Evolutionary conservation across 2,888 invertebrate genomes (phyloP).

Genomic region (Melanargia galathea): DNA sequence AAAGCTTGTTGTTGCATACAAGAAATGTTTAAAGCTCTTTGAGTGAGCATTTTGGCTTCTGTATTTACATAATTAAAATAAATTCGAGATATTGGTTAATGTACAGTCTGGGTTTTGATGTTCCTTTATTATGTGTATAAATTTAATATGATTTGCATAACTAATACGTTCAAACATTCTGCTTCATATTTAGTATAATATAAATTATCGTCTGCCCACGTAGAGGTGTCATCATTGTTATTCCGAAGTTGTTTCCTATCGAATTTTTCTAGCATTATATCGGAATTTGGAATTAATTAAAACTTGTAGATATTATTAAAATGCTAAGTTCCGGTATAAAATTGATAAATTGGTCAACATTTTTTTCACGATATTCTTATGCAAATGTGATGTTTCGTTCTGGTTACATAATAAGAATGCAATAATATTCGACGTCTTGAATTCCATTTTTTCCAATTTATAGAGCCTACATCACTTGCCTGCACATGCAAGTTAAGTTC

Average conservation of each 20-base stretch:
- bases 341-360: conserved; percentile 25
- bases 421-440: background rate
- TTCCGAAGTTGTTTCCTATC: conserved; percentile 36
- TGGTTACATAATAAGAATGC: conserved; percentile 15
- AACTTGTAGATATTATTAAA: conserved; percentile 26
- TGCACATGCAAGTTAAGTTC: background rate
- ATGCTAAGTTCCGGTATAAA: conserved; percentile 32
- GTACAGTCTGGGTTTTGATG: conserved; percentile 28
- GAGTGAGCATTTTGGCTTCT: conserved; percentile 31
- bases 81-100: conserved; percentile 30
- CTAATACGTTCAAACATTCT: conserved; percentile 37
- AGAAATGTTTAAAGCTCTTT: conserved; percentile 22
- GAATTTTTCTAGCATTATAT: conserved; percentile 33
- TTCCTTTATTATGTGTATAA: conserved; percentile 37
- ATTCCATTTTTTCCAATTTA: background rate
- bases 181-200: conserved; percentile 38
- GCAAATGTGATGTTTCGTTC: conserved; percentile 22
- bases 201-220: conserved; percentile 38
- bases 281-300: conserved; percentile 36
- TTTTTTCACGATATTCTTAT: conserved; percentile 28
- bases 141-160: conserved; percentile 37
- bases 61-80: conserved; percentile 39
- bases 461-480: background rate
- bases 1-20: conserved; percentile 19
- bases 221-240: conserved; percentile 38